Evolutionary conservation across 2,797 vertebrate species (phyloP).

Genomic region (Sebastes steindachneri): DNA sequence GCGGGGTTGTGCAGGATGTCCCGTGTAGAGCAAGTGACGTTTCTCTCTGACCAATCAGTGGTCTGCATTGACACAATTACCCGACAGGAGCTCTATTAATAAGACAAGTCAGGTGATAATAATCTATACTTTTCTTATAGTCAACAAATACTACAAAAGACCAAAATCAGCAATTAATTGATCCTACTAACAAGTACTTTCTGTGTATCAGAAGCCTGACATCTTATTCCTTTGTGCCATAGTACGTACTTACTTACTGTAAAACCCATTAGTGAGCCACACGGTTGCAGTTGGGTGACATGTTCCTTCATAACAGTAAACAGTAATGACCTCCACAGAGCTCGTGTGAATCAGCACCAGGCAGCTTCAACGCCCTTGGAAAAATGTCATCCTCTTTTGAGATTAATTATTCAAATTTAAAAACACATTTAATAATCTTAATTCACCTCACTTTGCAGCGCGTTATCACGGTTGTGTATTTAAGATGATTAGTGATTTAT

Average conservation of each 20-base stretch:
- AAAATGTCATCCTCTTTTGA: slow-evolving; percentile 8
- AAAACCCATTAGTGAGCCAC: background rate
- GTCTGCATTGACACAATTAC: background rate
- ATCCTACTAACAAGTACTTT: background rate
- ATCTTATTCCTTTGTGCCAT: background rate
- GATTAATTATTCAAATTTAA: slow-evolving; percentile 38
- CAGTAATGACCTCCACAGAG: background rate
- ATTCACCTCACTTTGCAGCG: slow-evolving; percentile 13
- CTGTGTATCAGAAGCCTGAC: background rate
- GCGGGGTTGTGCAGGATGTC: too few relatives aligned
- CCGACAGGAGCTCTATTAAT: background rate
- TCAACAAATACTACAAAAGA: background rate
- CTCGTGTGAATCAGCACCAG: background rate
- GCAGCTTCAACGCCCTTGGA: background rate
- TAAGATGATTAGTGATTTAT: slow-evolving; percentile 30
- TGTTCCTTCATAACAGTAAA: background rate
- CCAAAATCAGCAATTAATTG: background rate
- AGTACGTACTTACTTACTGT: background rate
- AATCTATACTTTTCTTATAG: background rate
- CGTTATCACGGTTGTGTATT: slow-evolving; percentile 1
- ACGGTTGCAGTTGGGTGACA: background rate
- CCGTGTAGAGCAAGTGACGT: too few relatives aligned
- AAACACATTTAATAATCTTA: slow-evolving; percentile 23
- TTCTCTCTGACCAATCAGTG: too few relatives aligned
- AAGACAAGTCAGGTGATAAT: background rate